Base-by-base conservation (phyloP, 2,888 invertebrate species). In the Eupithecia tripunctaria region DNA sequence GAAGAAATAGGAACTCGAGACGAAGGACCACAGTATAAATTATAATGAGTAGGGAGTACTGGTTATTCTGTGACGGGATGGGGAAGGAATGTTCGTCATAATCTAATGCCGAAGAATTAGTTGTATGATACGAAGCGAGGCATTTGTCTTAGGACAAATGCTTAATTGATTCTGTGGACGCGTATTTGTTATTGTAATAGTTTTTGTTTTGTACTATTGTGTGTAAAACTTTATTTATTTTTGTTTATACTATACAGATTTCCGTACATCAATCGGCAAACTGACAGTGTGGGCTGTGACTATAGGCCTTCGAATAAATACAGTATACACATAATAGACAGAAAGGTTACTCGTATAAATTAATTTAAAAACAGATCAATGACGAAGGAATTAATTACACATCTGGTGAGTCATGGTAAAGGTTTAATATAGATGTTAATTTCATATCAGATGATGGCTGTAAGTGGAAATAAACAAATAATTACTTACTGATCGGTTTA, bases 11-110 rank as follows among this genome's bases (percentile, higher is more conserved):
- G 18, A 29, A 60, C 29, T 29, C 60, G 60, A 29, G 32, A n/a
- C 60, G 3, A 47, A 18, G 15, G 7, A 29, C 29, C 60, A 62
- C 32, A 29, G 32, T 29, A 62, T 62, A 62, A 62, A 62, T 62
- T 10, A 18, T 62, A 32, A 62, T 32, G 62, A 62, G 32, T 32
- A 7, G 12, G 21, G 21, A 67, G 59, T 73, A 25, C 15, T 51
- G 25, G 29, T 18, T 66, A 1, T 62, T 62, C 74, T 68, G 74
- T 65, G 68, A 38, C 68, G 51, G 68, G 66, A 43, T 56, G 51
- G 62, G 67, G 81, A 77, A 84, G 85, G 88, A 88, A 90, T 88
- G 87, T 88, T 88, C 89, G 91, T 89, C 90, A 92, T 89, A 89
- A 88, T 85, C 88, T 85, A 85, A 84, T 82, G 86, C 83, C 84